Conservation (phyloP, 2,113 vertebrate species). For the Crotalus horridus region DNA sequence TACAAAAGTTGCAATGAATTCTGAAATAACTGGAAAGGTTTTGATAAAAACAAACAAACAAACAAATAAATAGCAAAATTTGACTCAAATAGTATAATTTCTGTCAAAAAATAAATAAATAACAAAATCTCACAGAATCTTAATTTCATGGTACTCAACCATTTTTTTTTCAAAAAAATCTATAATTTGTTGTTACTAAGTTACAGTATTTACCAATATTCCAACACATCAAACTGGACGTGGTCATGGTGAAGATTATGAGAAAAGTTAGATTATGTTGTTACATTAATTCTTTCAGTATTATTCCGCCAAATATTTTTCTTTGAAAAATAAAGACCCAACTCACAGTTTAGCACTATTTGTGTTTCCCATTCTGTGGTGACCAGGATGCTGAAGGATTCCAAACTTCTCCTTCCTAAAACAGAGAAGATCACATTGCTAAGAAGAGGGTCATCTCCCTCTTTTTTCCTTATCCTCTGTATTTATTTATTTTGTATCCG, state of each 20-base stretch:
- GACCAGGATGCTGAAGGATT: background rate
- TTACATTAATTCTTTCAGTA: background rate
- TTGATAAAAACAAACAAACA: background rate
- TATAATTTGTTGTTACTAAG: background rate
- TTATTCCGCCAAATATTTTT: background rate
- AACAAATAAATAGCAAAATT: background rate
- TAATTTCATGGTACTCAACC: background rate
- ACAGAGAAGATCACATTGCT: background rate
- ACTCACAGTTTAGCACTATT: constrained; percentile 11
- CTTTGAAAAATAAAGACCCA: background rate
- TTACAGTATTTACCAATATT: background rate
- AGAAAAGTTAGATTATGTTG: background rate
- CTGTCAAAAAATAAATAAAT: background rate
- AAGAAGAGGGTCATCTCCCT: no score
- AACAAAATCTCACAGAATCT: background rate
- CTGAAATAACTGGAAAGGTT: background rate
- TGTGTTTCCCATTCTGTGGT: constrained; percentile 8
- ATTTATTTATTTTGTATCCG: no score
- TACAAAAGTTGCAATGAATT: background rate
- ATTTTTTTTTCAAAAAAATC: background rate
- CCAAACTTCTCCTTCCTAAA: background rate
- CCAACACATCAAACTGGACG: background rate
- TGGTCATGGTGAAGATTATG: background rate
- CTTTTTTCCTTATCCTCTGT: background rate
- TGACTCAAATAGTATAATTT: background rate